A percentile compares a stretch with the other conserved stretches of the same genome.
phyloP scores from a whole-genome alignment of 1,140 invertebrate species.

The Heliconius hewitsoni region DNA sequence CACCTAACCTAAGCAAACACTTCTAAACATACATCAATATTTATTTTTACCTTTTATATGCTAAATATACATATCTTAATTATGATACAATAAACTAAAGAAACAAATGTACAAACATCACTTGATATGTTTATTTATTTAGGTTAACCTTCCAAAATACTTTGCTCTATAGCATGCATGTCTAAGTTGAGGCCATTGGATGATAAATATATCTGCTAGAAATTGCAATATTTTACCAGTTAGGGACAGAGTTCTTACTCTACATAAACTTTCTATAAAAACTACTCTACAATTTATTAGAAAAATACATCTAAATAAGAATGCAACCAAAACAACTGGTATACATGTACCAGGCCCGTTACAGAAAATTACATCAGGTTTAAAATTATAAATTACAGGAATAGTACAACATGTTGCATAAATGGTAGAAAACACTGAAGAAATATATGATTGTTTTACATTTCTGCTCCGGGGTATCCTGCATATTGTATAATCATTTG shows the following conservation, averaged over 20 bases:
- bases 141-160: slow-evolving; percentile 85
- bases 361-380: slow-evolving; percentile 91
- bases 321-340: slow-evolving; percentile 89
- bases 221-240: slow-evolving; percentile 93
- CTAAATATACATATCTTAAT: too few species aligned
- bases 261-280: slow-evolving; percentile 97
- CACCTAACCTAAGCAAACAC: too few species aligned
- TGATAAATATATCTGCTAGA: slow-evolving; percentile 92
- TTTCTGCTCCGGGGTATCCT: slow-evolving; percentile 91
- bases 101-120: background rate
- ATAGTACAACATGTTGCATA: slow-evolving; percentile 86
- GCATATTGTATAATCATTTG: slow-evolving; percentile 80
- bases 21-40: too few species aligned
- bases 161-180: slow-evolving; percentile 82
- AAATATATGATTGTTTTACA: slow-evolving; percentile 93
- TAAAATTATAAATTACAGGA: slow-evolving; percentile 86
- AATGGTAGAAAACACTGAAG: slow-evolving; percentile 90
- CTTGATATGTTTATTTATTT: slow-evolving; percentile 37
- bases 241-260: slow-evolving; percentile 93
- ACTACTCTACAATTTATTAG: slow-evolving; percentile 88
- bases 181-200: slow-evolving; percentile 92
- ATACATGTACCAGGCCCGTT: slow-evolving; percentile 98
- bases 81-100: background rate
- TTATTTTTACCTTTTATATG: too few species aligned
- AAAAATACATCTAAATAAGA: slow-evolving; percentile 85